phyloP scores from a whole-genome alignment of 2,797 vertebrate species.

The Tapirus indicus region DNA sequence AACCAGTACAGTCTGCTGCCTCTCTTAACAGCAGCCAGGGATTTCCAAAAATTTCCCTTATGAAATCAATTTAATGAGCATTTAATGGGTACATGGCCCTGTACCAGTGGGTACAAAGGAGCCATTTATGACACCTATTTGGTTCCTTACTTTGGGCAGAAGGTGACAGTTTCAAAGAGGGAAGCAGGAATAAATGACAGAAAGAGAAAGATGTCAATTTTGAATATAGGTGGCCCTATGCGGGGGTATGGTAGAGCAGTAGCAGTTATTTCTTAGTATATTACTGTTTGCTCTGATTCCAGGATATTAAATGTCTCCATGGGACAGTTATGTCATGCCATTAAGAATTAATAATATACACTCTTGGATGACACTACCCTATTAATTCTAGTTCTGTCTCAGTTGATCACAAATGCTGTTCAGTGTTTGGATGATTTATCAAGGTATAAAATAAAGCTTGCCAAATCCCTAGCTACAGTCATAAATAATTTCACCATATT shows the following conservation, averaged over 20 bases:
- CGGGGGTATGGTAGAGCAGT: not conserved
- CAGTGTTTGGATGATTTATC: conserved; percentile 74
- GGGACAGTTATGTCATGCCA: conserved; percentile 65
- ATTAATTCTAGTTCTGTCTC: conserved; percentile 67
- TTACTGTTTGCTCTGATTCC: conserved; percentile 32
- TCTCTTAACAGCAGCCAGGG: not conserved
- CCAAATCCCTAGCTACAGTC: conserved; percentile 70
- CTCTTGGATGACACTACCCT: conserved; percentile 48
- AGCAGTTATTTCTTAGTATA: conserved; percentile 17
- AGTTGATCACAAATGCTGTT: conserved; percentile 72
- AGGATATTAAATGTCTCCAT: conserved; percentile 68
- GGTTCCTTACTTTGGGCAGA: conserved; percentile 62
- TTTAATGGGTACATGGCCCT: not conserved
- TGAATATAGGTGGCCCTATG: not conserved
- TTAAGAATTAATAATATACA: conserved; percentile 76
- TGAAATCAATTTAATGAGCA: conserved; percentile 41
- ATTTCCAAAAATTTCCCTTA: not conserved
- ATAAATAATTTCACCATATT: conserved; percentile 78
- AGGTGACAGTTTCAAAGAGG: conserved; percentile 35
- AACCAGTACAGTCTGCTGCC: not conserved
- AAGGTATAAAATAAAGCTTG: conserved; percentile 63
- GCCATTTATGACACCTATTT: not conserved
- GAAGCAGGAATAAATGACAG: conserved; percentile 21
- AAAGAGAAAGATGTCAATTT: conserved; percentile 42
- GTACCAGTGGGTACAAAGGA: not conserved